Evolutionary conservation across 2,888 invertebrate genomes (phyloP).

Genomic region (Tenthredo livida): DNA sequence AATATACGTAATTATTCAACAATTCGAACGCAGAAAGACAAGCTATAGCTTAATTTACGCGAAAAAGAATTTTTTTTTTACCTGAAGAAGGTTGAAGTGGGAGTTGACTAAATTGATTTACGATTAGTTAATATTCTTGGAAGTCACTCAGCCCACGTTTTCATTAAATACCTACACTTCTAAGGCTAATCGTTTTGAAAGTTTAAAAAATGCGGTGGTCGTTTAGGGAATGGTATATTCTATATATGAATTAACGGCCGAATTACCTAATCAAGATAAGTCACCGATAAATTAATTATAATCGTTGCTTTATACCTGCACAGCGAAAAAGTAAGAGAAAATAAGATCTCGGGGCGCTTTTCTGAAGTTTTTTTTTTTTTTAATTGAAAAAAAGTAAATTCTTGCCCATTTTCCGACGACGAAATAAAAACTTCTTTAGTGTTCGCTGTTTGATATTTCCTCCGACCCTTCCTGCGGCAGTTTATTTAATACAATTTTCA

Average conservation of each 20-base stretch:
- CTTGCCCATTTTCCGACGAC: not conserved
- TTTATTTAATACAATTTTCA: conserved; percentile 60
- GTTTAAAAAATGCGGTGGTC: not conserved
- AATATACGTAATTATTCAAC: not conserved
- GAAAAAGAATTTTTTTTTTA: not conserved
- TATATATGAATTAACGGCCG: not conserved
- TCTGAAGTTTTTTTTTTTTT: not conserved
- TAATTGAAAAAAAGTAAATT: not conserved
- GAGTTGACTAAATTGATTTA: not conserved
- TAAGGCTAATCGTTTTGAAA: not conserved
- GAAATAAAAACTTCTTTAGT: not conserved
- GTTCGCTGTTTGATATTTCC: not conserved
- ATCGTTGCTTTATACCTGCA: not conserved
- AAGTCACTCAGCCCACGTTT: not conserved
- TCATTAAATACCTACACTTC: not conserved
- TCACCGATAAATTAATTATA: not conserved
- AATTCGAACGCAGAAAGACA: not conserved
- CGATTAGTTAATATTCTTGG: not conserved
- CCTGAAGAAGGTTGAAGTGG: too few relatives aligned
- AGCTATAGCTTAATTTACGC: not conserved
- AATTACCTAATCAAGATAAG: not conserved
- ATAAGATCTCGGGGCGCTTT: not conserved
- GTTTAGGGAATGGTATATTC: not conserved
- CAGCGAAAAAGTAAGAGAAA: not conserved
- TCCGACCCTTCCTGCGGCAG: conserved; percentile 61